A percentile compares a stretch with the other conserved stretches of the same genome.
phyloP scores from a whole-genome alignment of 1,140 invertebrate species.

The Sitophilus oryzae region DNA sequence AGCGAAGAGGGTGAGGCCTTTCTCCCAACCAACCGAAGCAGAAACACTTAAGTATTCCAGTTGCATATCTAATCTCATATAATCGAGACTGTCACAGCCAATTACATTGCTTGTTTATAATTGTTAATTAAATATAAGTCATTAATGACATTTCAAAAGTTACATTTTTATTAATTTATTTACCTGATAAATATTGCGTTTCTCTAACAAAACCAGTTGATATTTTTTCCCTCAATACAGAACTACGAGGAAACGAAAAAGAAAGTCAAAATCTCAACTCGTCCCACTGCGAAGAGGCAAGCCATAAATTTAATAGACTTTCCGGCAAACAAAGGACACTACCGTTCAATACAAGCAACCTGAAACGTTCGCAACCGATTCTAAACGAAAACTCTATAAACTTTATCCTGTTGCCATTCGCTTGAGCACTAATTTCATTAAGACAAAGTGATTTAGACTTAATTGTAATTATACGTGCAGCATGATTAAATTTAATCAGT shows the following conservation, averaged over 20 bases:
- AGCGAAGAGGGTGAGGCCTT: too few relatives aligned
- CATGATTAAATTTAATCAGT: conserved; percentile 23
- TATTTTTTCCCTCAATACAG: background rate
- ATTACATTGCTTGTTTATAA: too few relatives aligned
- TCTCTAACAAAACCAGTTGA: background rate
- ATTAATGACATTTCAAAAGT: too few relatives aligned
- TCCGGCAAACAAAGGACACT: background rate
- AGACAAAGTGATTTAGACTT: conserved; percentile 25
- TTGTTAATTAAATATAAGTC: too few relatives aligned
- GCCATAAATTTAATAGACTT: background rate
- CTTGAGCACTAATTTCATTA: conserved; percentile 20
- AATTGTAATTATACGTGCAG: conserved; percentile 15
- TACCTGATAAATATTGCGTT: background rate
- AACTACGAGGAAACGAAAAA: background rate
- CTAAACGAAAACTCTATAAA: conserved; percentile 11
- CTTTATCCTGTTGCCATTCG: conserved; percentile 15
- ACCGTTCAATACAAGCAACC: background rate
- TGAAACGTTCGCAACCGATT: conserved; percentile 1
- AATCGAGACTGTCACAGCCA: too few relatives aligned
- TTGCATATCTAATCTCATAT: too few relatives aligned
- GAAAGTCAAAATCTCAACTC: background rate
- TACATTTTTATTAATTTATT: too few relatives aligned
- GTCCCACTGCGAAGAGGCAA: background rate
- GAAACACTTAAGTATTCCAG: too few relatives aligned
- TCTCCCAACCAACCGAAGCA: too few relatives aligned